Evolutionary conservation across 2,113 vertebrate genomes (phyloP).

Genomic region (Mormoops blainvillei): DNA sequence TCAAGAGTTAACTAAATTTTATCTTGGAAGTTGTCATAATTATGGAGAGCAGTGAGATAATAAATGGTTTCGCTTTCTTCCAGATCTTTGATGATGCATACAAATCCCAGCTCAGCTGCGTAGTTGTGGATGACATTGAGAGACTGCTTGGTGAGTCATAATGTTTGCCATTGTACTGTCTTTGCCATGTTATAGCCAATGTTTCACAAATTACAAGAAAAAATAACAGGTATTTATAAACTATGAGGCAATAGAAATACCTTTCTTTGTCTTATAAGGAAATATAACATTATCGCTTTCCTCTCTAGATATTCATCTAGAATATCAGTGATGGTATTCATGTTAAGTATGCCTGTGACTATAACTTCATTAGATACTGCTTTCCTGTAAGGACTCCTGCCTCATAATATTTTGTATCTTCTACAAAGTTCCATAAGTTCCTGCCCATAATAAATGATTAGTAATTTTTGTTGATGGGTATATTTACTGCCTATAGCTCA

Average conservation of each 20-base stretch:
- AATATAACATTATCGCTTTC: neutral
- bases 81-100: slow-evolving; percentile 98
- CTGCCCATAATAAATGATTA: neutral
- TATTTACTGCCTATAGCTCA: neutral
- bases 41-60: neutral
- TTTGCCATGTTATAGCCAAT: neutral
- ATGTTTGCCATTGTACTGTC: neutral
- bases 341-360: neutral
- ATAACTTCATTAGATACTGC: neutral
- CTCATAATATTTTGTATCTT: slow-evolving; percentile 5
- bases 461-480: neutral
- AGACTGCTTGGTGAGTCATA: slow-evolving; percentile 89
- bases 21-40: neutral
- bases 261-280: neutral
- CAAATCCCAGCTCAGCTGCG: slow-evolving; percentile 98
- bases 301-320: too few relatives aligned
- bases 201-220: neutral
- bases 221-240: neutral
- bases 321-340: neutral
- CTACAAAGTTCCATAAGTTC: neutral
- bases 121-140: slow-evolving; percentile 97
- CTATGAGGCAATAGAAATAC: neutral
- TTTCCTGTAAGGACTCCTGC: neutral
- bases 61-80: slow-evolving; percentile 42
- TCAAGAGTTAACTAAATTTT: neutral